Evolutionary conservation across 2,797 vertebrate species (phyloP).

Genomic region (Lepus oiostolus): DNA sequence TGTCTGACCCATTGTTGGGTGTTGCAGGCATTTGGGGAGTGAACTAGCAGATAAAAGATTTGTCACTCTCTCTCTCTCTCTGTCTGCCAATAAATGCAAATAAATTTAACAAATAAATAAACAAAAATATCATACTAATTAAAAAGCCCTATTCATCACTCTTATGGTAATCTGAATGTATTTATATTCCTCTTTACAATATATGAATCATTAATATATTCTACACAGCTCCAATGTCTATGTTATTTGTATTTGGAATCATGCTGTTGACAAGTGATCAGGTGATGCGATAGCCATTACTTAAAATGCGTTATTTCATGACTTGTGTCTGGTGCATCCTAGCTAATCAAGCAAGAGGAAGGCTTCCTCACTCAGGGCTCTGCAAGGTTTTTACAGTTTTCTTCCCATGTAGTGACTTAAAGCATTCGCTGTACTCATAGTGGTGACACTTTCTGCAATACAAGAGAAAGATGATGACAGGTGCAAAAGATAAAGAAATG

Average conservation of each 20-base stretch:
- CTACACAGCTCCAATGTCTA: background rate
- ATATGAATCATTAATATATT: background rate
- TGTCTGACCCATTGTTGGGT: too few relatives aligned
- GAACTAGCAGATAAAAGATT: too few relatives aligned
- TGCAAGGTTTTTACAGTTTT: background rate
- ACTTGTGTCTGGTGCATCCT: background rate
- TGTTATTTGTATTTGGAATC: background rate
- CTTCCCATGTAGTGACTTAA: background rate
- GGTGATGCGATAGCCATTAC: background rate
- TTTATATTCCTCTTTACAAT: background rate
- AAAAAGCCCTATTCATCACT: background rate
- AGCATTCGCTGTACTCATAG: background rate
- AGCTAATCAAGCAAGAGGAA: background rate
- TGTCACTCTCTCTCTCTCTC: too few relatives aligned
- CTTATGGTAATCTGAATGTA: background rate
- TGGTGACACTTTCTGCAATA: background rate
- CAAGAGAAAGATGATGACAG: background rate
- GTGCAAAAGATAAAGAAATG: background rate
- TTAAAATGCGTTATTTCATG: background rate
- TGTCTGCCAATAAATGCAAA: too few relatives aligned
- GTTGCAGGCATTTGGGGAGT: too few relatives aligned
- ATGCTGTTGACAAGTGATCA: background rate
- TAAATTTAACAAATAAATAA: background rate
- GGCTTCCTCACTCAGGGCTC: background rate
- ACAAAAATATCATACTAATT: background rate